Evolutionary conservation across 2,888 invertebrate genomes (phyloP), one percentile per base, ranked within the genome.

Genomic region (Mallateleia sp.): DNA sequence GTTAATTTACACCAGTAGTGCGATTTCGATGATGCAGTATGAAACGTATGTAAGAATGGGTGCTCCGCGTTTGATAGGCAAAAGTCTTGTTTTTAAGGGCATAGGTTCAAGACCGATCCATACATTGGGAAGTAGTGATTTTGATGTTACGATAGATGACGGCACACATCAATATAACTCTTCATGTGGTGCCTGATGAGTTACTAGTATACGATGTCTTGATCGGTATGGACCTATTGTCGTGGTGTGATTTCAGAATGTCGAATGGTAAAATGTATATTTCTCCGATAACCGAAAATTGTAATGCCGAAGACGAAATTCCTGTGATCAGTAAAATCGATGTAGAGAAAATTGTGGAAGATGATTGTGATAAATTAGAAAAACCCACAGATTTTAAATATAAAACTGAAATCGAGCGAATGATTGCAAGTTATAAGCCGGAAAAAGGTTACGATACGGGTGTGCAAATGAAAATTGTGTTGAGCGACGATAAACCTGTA

Each of bases 401-500:
- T 20, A 7, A 20, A 8, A 8, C 47, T 9, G 9, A 20, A 20
- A 20, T 47, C 3, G 47, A 47, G 9, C 47, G 20, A 47, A 20
- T 47, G 8, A 47, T 47, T 20, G 14, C 20, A 47, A 14, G 15
- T 7, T 47, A 47, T 22, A 3, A 47, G 15, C 47, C 47, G 20
- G 9, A 20, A 47, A 20, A 9, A 20, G 47, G 47, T 47, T 47
- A 20, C 22, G 47, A 47, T 9, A 28, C 38, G 11, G 11, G 11
- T 38, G 38, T 38, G 11, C 38, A 32, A 25, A 58, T 58, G 28
- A 58, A 58, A 15, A 58, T 58, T 58, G 58, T 28, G 15, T 15
- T 58, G 28, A 58, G 28, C 9, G 58, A 58, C 32, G 58, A 58
- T 15, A 28, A 32, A 58, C 58, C 58, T 8, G 58, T 58, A 18